Evolutionary conservation across 2,113 vertebrate species (phyloP), one percentile per base, ranked within the genome.

Genomic region (Alosa alosa): DNA sequence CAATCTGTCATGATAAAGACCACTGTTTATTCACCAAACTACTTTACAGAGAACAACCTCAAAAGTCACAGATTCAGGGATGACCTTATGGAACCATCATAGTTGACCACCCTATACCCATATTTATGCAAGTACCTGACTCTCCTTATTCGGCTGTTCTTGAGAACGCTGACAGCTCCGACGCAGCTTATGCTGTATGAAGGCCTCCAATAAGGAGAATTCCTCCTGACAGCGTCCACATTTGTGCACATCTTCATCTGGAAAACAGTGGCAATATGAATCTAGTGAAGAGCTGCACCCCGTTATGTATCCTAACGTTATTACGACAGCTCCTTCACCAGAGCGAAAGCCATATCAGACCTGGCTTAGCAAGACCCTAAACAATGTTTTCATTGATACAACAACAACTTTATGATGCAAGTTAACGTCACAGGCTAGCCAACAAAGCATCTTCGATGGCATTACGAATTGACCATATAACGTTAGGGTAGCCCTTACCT

Each of bases 181-280:
- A 9, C 96, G 97, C 20, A 99, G 86, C 84, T 99, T 99, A 93
- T 99, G 98, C 55, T 99, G 97, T 75, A 99, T 97, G 22, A 99
- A 99, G 72, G 96, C 95, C 85, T 99, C 96, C 95, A 99, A 87
- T n/a, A 96, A 93, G 17, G 95, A 96, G 91, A 99, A 99, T 94
- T 99, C 98, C 0, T 93, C 60, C 88, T 97, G 97, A 93, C 98
- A 99, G 82, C 98, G 97, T 6, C 98, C 98, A 0, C 98, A 99
- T 87, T 93, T 96, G 82, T 99, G 98, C 89, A 99, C 94, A 1
- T 99, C 98, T 20, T 97, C 97, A 90, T 98, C 98, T 94, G 94
- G 13, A 52, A 87, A 0, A 47, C 89, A 64, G 36, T 22, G 18
- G n/a, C 57, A 78, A 20, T 7, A 13, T 11, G 8, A 39, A 15